Base-by-base conservation (phyloP, 2,797 vertebrate species). In the Kryptopterus vitreolus region DNA sequence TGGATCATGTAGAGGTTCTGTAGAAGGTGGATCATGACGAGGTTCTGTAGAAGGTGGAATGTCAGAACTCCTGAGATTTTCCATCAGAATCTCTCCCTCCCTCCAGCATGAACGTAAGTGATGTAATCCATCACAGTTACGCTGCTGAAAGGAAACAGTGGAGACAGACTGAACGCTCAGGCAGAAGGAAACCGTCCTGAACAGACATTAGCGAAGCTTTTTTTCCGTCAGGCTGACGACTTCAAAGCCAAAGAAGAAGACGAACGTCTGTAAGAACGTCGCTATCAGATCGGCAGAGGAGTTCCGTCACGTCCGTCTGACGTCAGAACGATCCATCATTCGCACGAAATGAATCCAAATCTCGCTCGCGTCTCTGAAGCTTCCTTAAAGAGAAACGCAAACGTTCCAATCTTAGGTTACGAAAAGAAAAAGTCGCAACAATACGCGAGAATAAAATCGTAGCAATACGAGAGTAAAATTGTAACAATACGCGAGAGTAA, bases 171-270 rank as follows among this genome's bases (percentile, higher is more conserved):
- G 4, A 26, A 50, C 9, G 79, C 65, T 38, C n/a, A 26, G 46
- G 43, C 53, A 52, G 79, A 61, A 10, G 57, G 38, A 33, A 58
- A 59, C 38, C 13, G n/a, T 4, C n/a, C 73, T 70, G 72, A 52
- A 26, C 26, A 31, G 53, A 75, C 20, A 18, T 59, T 62, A 68
- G 53, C 71, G 59, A 75, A 81, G 53, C 35, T n/a, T 57, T 29
- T 43, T 35, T 48, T 53, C n/a, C 18, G 55, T 63, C 72, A 55
- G 35, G 61, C 20, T 68, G 35, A 26, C 3, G 10, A 48, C 38
- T 76, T 81, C 79, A 81, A 76, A 81, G 65, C 46, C 57, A 16
- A 68, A 55, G 33, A 22, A n/a, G 58, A 61, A 69, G 72, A 57
- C 38, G 58, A 35, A 57, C 35, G 62, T 31, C 33, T 1, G 29